Evolutionary conservation across 2,113 vertebrate species (phyloP).

Genomic region (Hydrolagus affinis): DNA sequence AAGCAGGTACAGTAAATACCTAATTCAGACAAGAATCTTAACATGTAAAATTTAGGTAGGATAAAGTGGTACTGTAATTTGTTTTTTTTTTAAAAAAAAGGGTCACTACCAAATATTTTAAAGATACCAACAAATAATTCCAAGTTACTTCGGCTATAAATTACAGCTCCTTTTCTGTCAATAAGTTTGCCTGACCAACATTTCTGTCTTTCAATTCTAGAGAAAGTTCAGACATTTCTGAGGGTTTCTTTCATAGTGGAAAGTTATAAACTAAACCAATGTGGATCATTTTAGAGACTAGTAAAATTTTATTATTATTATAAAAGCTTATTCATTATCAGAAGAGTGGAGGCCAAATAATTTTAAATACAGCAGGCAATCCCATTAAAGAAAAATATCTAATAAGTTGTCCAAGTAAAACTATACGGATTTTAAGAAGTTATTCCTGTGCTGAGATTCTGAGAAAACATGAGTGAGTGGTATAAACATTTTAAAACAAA

Average conservation of each 20-base stretch:
- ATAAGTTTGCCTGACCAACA: not conserved
- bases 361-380: not conserved
- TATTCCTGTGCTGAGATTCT: not conserved
- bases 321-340: no score
- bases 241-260: not conserved
- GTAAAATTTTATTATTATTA: no score
- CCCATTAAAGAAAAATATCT: not conserved
- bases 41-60: not conserved
- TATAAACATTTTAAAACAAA: not conserved
- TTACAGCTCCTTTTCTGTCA: not conserved
- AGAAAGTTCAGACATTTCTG: not conserved
- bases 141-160: no score
- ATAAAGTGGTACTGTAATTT: not conserved
- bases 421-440: not conserved
- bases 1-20: not conserved
- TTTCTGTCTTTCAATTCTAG: not conserved
- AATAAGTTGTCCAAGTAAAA: not conserved
- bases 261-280: not conserved
- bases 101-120: not conserved
- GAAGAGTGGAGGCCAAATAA: not conserved
- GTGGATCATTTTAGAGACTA: not conserved
- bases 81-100: not conserved
- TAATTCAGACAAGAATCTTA: not conserved
- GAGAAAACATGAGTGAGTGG: not conserved
- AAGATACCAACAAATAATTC: no score